Conservation (phyloP, 2,888 invertebrate genomes). For the Deroplatys truncata region DNA sequence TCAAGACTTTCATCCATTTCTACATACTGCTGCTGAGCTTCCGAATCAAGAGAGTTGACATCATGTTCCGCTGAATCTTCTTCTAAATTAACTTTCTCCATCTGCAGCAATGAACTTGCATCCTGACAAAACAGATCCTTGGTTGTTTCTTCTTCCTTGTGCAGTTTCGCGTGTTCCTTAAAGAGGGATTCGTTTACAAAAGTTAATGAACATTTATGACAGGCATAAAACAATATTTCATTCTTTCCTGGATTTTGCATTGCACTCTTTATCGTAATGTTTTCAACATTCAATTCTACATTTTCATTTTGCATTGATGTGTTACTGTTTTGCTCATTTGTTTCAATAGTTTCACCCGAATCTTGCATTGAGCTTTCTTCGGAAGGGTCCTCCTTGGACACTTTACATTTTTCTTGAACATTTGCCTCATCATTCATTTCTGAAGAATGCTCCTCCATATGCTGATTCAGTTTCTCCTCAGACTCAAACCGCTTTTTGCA, state of each 20-base stretch:
- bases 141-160: conserved; percentile 31
- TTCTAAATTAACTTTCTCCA: not conserved
- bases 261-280: not conserved
- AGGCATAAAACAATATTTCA: conserved; percentile 47
- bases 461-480: conserved; percentile 7
- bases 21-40: conserved; percentile 12
- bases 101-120: not conserved
- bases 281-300: not conserved
- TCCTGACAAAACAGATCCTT: not conserved
- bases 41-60: not conserved
- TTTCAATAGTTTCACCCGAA: not conserved
- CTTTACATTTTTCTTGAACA: not conserved
- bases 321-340: not conserved
- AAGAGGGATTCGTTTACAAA: conserved; percentile 47
- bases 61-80: conserved; percentile 2
- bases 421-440: not conserved
- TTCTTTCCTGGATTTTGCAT: not conserved
- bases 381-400: not conserved
- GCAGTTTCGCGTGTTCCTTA: conserved; percentile 47
- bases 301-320: not conserved
- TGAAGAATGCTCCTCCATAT: conserved; percentile 1
- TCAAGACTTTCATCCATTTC: conserved; percentile 22
- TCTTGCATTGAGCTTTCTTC: not conserved
- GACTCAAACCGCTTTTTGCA: conserved; percentile 22
- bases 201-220: conserved; percentile 46